Base-by-base conservation (phyloP, 2,888 invertebrate species). In the Nomada goodeniana region DNA sequence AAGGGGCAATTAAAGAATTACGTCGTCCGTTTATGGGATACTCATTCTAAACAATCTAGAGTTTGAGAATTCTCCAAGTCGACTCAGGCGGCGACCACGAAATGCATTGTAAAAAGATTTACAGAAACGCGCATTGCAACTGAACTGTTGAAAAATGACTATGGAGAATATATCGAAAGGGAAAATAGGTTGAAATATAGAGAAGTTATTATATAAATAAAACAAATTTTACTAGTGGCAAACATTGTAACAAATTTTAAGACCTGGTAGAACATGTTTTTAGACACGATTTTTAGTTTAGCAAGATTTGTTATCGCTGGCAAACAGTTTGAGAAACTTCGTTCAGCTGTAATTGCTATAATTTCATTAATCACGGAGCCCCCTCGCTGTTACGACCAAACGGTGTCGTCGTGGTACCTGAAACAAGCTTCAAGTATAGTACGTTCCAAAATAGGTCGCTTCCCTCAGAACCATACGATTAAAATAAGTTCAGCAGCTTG, bases 371-470 rank as follows among this genome's bases (percentile, higher is more conserved):
- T 15, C 18, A 3, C 0, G 10, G 36, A 36, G 29, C 23, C 13
- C 15, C 73, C 29, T 2, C 11, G 23, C 67, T 68, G 71, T 69
- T 71, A 82, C 74, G 76, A 77, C 57, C 52, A 71, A 61, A 23
- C 4, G n/a, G 11, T 47, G 0, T 59, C 11, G 2, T 10, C 11
- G 18, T 10, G 10, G 36, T 64, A 87, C 63, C 89, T 90, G 89
- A 75, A 90, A 90, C 84, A 86, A 85, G 52, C 67, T n/a, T 60
- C 70, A 77, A 85, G 61, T 89, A 63, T 80, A 89, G 76, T 86
- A 86, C 83, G 59, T 85, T 76, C 86, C 18, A 69, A 76, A 83
- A 61, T 26, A 70, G 7, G 74, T 85, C 83, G 78, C 78, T 76
- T 80, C 79, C 7, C 57, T 36, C 50, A 60, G 13, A 50, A 52